These are phyloP conservation scores for Saturnia pavonia DNA, from an alignment of 2,888 invertebrate species.

Conservation along the genomic window DNA sequence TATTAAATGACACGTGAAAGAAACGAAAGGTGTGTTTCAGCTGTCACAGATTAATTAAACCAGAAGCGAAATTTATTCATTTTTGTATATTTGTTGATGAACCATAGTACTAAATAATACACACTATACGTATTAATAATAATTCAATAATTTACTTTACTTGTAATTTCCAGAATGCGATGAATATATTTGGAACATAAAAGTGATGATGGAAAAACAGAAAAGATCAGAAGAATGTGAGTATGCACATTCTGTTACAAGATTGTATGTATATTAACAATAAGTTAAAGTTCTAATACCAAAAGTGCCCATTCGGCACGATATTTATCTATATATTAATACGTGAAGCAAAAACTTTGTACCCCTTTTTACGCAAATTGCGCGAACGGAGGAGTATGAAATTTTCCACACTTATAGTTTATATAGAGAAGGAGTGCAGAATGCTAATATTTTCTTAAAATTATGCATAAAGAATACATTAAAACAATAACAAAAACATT, in stretches of 20 bases:
- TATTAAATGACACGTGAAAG: not conserved
- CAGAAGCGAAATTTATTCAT: not conserved
- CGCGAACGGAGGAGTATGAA: too few species aligned
- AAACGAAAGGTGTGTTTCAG: not conserved
- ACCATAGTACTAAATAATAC: not conserved
- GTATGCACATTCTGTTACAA: not conserved
- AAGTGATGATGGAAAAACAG: slow-evolving; percentile 14
- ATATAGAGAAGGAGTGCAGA: too few species aligned
- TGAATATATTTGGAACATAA: slow-evolving; percentile 24
- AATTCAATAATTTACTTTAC: not conserved
- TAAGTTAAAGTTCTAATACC: not conserved
- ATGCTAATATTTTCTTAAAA: too few species aligned
- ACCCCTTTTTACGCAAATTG: too few species aligned
- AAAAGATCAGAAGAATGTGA: not conserved
- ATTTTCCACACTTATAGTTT: too few species aligned
- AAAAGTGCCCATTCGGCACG: not conserved
- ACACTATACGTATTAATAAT: not conserved
- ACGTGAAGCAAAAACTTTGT: too few species aligned
- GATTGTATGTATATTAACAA: not conserved
- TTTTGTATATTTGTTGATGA: not conserved
- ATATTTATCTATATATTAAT: too few species aligned
- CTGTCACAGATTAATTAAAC: not conserved
- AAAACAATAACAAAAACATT: too few species aligned
- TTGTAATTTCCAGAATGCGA: slow-evolving; percentile 23
- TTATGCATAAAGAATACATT: too few species aligned